Base-by-base conservation (phyloP, 2,797 vertebrate genomes). In the Tokudaia tokunoshimensis region DNA sequence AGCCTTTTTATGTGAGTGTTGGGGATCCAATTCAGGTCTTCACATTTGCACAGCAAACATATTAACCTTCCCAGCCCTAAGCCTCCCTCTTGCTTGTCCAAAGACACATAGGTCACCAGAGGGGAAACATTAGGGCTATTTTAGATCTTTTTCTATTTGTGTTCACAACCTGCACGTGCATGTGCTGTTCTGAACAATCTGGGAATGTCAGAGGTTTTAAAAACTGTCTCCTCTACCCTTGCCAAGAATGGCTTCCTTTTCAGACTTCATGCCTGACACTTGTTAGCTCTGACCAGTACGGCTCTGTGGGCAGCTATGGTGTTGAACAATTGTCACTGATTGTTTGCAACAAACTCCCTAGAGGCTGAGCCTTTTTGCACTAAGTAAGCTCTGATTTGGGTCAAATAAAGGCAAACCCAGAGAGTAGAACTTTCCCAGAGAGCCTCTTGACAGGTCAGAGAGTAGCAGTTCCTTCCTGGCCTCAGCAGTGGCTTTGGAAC, bases 311-410 rank as follows among this genome's bases (percentile, higher is more conserved):
- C 57, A 84, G n/a, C 91, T n/a, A 20, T 41, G 31, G 13, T 72
- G 50, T 52, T 59, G 74, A 92, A 74, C 75, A 55, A 8, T 92
- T 84, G 81, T 81, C 70, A 80, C n/a, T 61, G 67, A 89, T 94
- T 79, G 17, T 94, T 91, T 93, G 79, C n/a, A 34, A 37, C 75
- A 74, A 78, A 59, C 34, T 24, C 55, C 80, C 85, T 22, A 34
- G 47, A n/a, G 47, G 22, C 5, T 29, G 67, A 11, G 34, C 44
- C 44, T 89, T 74, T 82, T 86, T 76, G 20, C 70, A 19, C 17
- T 67, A 65, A 80, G 47, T 19, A 79, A 41, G 67, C 61, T 74
- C 83, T 47, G 55, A 63, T 85, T 92, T 52, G 6, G 75, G 22
- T 86, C 70, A 83, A 31, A 61, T 93, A 63, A 89, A 85, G 61